phyloP scores from a whole-genome alignment of 2,797 vertebrate species.

The Nyctibius grandis region DNA sequence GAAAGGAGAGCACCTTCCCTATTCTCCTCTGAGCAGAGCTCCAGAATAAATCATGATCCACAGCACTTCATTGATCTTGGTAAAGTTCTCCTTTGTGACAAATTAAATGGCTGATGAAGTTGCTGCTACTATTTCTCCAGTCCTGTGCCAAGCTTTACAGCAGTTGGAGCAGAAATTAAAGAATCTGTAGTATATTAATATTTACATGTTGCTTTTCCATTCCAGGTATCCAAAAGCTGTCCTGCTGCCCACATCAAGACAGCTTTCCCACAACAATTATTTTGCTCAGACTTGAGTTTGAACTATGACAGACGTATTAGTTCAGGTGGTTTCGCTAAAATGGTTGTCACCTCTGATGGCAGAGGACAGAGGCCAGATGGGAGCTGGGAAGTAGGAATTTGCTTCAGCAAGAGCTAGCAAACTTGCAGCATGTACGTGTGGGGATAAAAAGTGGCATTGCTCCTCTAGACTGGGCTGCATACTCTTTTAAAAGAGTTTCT shows the following conservation, averaged over 20 bases:
- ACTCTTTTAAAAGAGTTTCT: neutral
- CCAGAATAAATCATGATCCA: neutral
- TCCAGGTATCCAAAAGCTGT: neutral
- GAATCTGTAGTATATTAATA: neutral
- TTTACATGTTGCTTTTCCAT: neutral
- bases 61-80: neutral
- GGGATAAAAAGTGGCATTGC: neutral
- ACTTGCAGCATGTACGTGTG: accelerated
- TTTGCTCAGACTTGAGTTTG: neutral
- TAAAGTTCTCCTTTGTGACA: neutral
- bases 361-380: neutral
- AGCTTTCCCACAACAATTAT: neutral
- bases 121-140: neutral
- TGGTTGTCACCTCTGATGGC: neutral
- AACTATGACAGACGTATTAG: neutral
- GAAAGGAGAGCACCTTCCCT: neutral
- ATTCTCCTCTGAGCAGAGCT: neutral
- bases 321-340: neutral
- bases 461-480: neutral
- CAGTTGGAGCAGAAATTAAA: neutral
- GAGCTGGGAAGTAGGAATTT: neutral
- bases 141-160: neutral
- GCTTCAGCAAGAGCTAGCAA: neutral
- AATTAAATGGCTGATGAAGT: neutral
- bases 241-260: neutral